phyloP scores from a whole-genome alignment of 2,888 invertebrate genomes.

The Patella depressa region DNA sequence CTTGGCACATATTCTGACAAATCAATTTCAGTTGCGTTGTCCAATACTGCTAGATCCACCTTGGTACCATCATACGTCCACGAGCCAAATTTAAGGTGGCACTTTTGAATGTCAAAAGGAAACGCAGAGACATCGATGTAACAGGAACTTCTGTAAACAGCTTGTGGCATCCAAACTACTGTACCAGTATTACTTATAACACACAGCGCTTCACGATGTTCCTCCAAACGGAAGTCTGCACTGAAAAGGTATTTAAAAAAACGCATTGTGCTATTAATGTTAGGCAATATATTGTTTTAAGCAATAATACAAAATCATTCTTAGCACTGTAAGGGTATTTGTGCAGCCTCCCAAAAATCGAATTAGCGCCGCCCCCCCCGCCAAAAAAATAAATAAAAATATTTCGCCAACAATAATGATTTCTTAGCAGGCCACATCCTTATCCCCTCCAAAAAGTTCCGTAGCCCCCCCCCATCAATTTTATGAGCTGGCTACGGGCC shows the following conservation, averaged over 20 bases:
- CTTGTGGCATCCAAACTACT: slow-evolving; percentile 63
- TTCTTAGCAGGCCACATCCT: no score
- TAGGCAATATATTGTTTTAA: no score
- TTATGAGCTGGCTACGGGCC: no score
- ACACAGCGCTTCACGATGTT: slow-evolving; percentile 67
- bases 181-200: slow-evolving; percentile 59
- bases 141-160: slow-evolving; percentile 69
- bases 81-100: slow-evolving; percentile 70
- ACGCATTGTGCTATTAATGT: no score
- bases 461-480: no score
- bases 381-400: no score
- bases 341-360: no score
- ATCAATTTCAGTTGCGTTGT: slow-evolving; percentile 43
- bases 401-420: no score
- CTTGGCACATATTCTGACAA: slow-evolving; percentile 65
- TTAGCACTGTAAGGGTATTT: no score
- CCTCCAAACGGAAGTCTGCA: slow-evolving; percentile 69
- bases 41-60: slow-evolving; percentile 59
- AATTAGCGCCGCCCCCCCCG: no score
- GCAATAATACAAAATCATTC: no score
- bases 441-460: no score
- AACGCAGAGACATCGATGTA: slow-evolving; percentile 69
- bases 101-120: slow-evolving; percentile 70
- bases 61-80: slow-evolving; percentile 69
- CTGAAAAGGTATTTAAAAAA: slow-evolving; percentile 46